phyloP scores from a whole-genome alignment of 2,113 vertebrate genomes.

The Macquaria australasica region DNA sequence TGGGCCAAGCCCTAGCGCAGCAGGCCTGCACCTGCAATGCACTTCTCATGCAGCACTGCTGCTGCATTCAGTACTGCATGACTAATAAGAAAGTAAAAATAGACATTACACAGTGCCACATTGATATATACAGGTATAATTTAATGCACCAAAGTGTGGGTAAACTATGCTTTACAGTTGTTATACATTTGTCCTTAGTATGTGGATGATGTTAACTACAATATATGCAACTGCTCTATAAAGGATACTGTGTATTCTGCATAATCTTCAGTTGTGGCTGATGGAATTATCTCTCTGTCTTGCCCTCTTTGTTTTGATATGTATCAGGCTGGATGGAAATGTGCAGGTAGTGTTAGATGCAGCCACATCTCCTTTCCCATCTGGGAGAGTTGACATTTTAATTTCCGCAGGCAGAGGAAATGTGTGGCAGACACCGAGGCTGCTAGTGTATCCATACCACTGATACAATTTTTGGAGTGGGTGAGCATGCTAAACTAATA shows the following conservation, averaged over 20 bases:
- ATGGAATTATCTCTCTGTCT: conserved; percentile 8
- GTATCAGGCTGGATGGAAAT: conserved; percentile 41
- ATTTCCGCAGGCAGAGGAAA: conserved; percentile 65
- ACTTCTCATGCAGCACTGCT: conserved; percentile 48
- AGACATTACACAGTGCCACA: conserved; percentile 41
- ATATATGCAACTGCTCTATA: neutral
- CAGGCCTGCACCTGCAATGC: conserved; percentile 62
- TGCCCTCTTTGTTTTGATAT: conserved; percentile 53
- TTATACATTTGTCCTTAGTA: neutral
- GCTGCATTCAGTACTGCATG: conserved; percentile 48
- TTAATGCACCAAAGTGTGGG: neutral
- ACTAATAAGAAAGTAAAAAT: conserved; percentile 60
- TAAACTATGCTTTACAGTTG: conserved; percentile 11
- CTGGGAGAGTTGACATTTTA: conserved; percentile 57
- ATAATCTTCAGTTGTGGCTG: conserved; percentile 21
- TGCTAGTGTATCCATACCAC: conserved; percentile 50
- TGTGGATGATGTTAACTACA: conserved; percentile 7
- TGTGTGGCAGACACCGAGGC: conserved; percentile 37
- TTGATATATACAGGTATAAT: neutral
- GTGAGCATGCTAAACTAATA: conserved; percentile 61
- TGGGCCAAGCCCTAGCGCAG: conserved; percentile 57
- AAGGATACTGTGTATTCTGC: neutral
- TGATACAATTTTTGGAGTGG: conserved; percentile 48
- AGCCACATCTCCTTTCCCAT: conserved; percentile 35
- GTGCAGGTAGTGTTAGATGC: conserved; percentile 30